Evolutionary conservation across 2,113 vertebrate species (phyloP), one percentile per base, ranked within the genome.

Genomic region (Chelonoidis abingdonii): DNA sequence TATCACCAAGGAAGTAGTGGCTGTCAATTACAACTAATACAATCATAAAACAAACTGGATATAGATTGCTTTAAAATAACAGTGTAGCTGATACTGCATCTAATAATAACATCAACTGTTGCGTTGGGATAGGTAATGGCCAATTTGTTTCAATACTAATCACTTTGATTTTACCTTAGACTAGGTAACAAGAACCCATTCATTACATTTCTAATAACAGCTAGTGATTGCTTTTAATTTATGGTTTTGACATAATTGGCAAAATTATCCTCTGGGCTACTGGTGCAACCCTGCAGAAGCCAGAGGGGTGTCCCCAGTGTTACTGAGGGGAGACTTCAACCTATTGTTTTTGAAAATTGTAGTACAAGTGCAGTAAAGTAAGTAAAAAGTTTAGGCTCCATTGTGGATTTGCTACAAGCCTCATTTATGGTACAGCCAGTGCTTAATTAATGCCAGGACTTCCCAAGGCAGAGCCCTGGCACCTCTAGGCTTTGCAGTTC

Each of bases 1-100:
- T 95, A 96, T 96, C 94, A 54, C 35, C n/a, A 59, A 76, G 53
- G 82, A 75, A 17, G 85, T 76, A 54, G 12, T 76, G 69, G 31
- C 19, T 86, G 92, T 93, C 54, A 86, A 2, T 95, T 94, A n/a
- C 62, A 16, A 9, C 7, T 35, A 13, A 52, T 27, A n/a, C 24
- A 38, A 29, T 80, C 19, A 10, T 38, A n/a, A 24, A 25, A 13
- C 27, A 8, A 8, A 86, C 21, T 2, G n/a, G 52, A 7, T 19
- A 54, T 3, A 86, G 62, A 62, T n/a, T 41, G 53, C 38, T 49
- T 76, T 80, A n/a, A 12, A 56, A 75, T 38, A 79, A 4, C n/a
- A 1, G 44, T 65, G 88, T 25, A 17, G 21, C 44, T 10, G 78
- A 19, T 57, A 5, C 81, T 21, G 49, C 0, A 16, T 84, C 38